Evolutionary conservation across 2,113 vertebrate genomes (phyloP).

Genomic region (Boulengeromyrus knoepffleri): DNA sequence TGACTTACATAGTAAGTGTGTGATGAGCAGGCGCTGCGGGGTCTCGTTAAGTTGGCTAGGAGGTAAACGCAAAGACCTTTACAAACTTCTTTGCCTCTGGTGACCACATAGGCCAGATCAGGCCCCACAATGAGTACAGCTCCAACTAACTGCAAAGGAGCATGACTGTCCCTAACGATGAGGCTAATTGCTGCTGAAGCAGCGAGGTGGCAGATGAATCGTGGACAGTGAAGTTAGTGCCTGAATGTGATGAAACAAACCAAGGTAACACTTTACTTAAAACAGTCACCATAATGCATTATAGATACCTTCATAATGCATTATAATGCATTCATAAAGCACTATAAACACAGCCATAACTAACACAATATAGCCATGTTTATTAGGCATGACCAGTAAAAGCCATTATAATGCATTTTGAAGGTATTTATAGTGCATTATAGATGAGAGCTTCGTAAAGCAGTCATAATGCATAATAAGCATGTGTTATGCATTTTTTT

Average conservation of each 20-base stretch:
- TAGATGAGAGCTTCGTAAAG: not conserved
- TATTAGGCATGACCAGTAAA: too few species aligned
- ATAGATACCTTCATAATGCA: not conserved
- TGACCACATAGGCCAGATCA: not conserved
- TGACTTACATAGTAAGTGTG: too few species aligned
- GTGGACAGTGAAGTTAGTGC: not conserved
- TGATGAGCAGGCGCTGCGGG: not conserved
- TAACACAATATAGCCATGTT: too few species aligned
- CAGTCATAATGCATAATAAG: not conserved
- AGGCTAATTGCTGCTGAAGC: not conserved
- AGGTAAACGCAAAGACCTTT: not conserved
- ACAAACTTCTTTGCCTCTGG: not conserved
- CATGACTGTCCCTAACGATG: not conserved
- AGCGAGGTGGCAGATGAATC: not conserved
- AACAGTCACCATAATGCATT: not conserved
- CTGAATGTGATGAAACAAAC: not conserved
- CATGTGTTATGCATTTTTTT: not conserved
- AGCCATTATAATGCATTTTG: not conserved
- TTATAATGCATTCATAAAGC: not conserved
- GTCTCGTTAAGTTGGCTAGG: not conserved
- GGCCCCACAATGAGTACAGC: not conserved
- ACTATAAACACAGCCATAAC: too few species aligned
- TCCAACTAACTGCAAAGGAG: not conserved
- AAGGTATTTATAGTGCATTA: not conserved
- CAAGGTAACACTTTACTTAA: not conserved